phyloP scores from a whole-genome alignment of 2,113 vertebrate genomes.

The Chloropsis cyanopogon region DNA sequence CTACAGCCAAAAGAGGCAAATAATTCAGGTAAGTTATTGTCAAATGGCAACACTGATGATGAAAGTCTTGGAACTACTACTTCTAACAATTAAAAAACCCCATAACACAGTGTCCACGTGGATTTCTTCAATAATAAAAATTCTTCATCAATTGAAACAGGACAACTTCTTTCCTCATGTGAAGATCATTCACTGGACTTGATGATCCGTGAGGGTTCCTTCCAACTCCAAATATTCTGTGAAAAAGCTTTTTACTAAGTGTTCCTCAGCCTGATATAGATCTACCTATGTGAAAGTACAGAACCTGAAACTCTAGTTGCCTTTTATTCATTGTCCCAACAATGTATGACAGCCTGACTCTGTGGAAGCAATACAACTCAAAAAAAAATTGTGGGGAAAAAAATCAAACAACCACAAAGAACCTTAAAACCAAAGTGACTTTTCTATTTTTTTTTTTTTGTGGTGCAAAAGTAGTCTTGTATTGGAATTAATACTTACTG shows the following conservation, averaged over 20 bases:
- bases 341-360: not conserved
- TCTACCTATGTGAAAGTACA: not conserved
- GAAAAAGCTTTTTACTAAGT: not conserved
- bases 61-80: not conserved
- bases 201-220: not conserved
- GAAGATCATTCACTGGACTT: not conserved
- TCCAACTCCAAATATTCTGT: not conserved
- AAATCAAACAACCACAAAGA: not conserved
- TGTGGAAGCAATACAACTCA: not conserved
- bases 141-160: not conserved
- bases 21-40: not conserved
- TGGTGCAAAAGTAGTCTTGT: not conserved
- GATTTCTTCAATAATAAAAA: not conserved
- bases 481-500: not conserved
- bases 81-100: not conserved
- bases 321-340: not conserved
- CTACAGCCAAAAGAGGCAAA: not conserved
- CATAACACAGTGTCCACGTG: rapidly evolving
- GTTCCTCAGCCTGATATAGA: not conserved
- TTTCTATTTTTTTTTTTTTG: not conserved
- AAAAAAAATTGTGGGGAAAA: not conserved
- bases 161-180: not conserved
- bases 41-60: not conserved
- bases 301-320: not conserved
- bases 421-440: not conserved